Base-by-base conservation (phyloP, 92 coral and sea anemone genomes). In the Pocillopora grandis region DNA sequence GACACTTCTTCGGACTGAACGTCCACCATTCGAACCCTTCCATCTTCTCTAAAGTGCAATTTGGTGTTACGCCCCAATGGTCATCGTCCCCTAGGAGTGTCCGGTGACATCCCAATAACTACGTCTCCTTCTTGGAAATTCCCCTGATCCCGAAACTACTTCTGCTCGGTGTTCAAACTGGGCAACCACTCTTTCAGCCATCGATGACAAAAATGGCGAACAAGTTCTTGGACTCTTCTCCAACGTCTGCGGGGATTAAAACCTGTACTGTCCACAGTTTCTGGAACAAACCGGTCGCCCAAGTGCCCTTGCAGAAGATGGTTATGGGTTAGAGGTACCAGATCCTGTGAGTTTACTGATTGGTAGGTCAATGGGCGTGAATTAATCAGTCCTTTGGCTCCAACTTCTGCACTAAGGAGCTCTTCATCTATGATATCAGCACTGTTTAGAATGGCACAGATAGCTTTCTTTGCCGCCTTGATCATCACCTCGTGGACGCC, bases 301-400 rank as follows among this genome's bases (percentile, higher is more conserved):
- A 86, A 42, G 21, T 89, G 92, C 9, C 87, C 92, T 3, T 86
- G 87, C 21, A 89, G 64, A 65, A 86, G 80, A 49, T 89, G 87
- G 66, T 89, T 89, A 62, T 87, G 87, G 14, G 80, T 86, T 7
- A 89, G 79, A 19, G 90, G 92, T 5, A 58, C 77, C 33, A 58
- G 52, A 36, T 85, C 89, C 27, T 49, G 55, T 4, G 92, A 89
- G 58, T 72, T 72, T 13, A 62, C 82, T 31, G 89, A 78, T 17
- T 85, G 89, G 82, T 85, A 84, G 15, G 86, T 89, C 59, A 89
- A 55, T 0, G 89, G 87, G 57, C 89, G 49, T 0, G 90, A 86
- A 59, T 80, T 89, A n/a, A 85, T 75, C 31, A 89, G 87, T 19
- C 83, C 87, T 79, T 89, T 89, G 5, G 86, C 92, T 20, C 92